These are phyloP conservation scores for Venustaconcha ellipsiformis DNA, from an alignment of 1,140 invertebrate species.

Conservation along the genomic window DNA sequence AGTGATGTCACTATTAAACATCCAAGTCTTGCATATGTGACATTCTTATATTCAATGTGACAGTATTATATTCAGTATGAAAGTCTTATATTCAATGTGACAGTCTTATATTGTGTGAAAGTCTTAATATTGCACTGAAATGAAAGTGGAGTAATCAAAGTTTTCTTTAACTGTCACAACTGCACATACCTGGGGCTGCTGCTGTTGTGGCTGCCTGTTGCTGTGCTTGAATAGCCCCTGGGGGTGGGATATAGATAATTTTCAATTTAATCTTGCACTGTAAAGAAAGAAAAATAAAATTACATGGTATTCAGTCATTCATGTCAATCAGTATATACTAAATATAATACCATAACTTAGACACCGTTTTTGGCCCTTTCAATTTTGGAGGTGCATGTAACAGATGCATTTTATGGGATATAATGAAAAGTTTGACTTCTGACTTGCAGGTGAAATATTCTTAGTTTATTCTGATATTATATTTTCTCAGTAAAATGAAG, in stretches of 20 bases:
- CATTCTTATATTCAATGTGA: neutral
- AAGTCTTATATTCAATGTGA: neutral
- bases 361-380: too few species aligned
- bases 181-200: neutral
- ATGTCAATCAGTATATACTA: neutral
- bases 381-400: too few species aligned
- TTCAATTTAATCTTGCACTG: constrained; percentile 52
- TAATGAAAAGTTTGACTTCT: too few species aligned
- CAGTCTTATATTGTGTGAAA: neutral
- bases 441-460: too few species aligned
- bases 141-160: neutral
- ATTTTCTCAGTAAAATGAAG: neutral
- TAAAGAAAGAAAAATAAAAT: constrained; percentile 20
- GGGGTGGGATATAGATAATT: constrained; percentile 45
- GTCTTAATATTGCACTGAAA: neutral
- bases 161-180: constrained; percentile 3
- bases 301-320: neutral
- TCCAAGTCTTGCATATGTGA: too few species aligned
- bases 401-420: too few species aligned
- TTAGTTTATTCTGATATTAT: neutral
- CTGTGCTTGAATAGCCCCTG: constrained; percentile 22
- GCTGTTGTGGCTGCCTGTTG: neutral
- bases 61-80: neutral
- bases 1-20: too few species aligned
- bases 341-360: neutral